These are phyloP conservation scores for Calephelis virginiensis DNA, from an alignment of 1,140 invertebrate genomes.

Conservation along the genomic window DNA sequence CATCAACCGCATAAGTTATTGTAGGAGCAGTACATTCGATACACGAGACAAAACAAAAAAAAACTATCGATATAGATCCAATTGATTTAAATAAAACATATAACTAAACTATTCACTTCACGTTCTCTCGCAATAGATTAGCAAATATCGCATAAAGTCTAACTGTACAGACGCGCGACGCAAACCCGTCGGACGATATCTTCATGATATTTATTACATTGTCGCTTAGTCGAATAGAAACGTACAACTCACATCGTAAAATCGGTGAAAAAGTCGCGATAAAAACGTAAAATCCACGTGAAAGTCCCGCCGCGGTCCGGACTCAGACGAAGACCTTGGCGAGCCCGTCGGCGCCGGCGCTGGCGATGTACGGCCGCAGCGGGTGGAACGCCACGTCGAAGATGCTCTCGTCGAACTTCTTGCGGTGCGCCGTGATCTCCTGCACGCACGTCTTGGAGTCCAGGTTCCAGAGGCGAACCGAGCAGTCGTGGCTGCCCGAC, in stretches of 20 bases:
- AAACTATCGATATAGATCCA: slow-evolving; percentile 65
- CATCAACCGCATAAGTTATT: slow-evolving; percentile 55
- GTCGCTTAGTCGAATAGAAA: slow-evolving; percentile 57
- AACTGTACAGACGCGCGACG: slow-evolving; percentile 69
- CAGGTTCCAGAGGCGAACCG: slow-evolving; percentile 99
- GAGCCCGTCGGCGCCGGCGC: slow-evolving; percentile 97
- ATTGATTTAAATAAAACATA: slow-evolving; percentile 74
- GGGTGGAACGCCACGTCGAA: slow-evolving; percentile 99
- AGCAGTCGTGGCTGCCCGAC: slow-evolving; percentile 98
- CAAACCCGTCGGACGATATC: slow-evolving; percentile 52
- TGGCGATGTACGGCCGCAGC: slow-evolving; percentile 98
- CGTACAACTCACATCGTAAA: slow-evolving; percentile 70
- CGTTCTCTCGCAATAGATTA: slow-evolving; percentile 59
- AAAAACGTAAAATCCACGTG: slow-evolving; percentile 62
- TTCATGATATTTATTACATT: slow-evolving; percentile 62
- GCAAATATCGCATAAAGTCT: slow-evolving; percentile 69
- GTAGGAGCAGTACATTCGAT: slow-evolving; percentile 60
- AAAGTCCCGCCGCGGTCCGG: slow-evolving; percentile 16
- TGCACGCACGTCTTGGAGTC: slow-evolving; percentile 99
- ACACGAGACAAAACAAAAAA: slow-evolving; percentile 64
- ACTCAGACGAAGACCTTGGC: slow-evolving; percentile 96
- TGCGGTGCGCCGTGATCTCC: slow-evolving; percentile 99
- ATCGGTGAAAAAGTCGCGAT: slow-evolving; percentile 72
- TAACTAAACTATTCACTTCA: slow-evolving; percentile 65
- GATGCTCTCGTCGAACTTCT: slow-evolving; percentile 99